Evolutionary conservation across 1,140 invertebrate genomes (phyloP).

Genomic region (Amphibalanus amphitrite): DNA sequence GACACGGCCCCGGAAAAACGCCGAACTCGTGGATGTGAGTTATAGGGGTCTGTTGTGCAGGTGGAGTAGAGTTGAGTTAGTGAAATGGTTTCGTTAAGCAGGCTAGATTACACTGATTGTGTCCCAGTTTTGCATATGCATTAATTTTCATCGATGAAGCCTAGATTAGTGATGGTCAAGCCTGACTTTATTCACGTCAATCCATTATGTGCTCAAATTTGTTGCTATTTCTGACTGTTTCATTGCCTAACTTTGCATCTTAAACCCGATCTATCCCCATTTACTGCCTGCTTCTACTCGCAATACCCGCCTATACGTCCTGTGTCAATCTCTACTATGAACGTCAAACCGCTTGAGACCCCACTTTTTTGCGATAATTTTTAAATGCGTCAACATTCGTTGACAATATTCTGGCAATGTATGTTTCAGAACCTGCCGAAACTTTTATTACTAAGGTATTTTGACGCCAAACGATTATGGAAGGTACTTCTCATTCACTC

Average conservation of each 20-base stretch:
- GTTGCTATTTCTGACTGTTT: neutral
- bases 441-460: too few relatives aligned
- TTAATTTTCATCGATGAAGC: neutral
- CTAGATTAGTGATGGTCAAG: too few relatives aligned
- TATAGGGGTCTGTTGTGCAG: neutral
- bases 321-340: too few relatives aligned
- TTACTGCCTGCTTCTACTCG: neutral
- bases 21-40: conserved; percentile 21
- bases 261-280: neutral
- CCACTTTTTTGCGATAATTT: too few relatives aligned
- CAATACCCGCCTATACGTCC: neutral
- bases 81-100: neutral
- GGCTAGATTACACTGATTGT: neutral
- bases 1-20: conserved; percentile 26
- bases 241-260: neutral
- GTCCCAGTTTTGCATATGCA: neutral
- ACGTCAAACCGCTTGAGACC: too few relatives aligned
- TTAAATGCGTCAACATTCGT: too few relatives aligned
- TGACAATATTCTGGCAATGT: too few relatives aligned
- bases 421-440: too few relatives aligned
- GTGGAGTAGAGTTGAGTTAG: neutral
- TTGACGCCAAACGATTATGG: too few relatives aligned
- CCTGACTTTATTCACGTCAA: neutral
- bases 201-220: neutral
- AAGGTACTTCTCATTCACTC: too few relatives aligned